Percentiles rank a stretch among this genome's conserved stretches.
phyloP scores from a whole-genome alignment of 1,140 invertebrate genomes.

The Tetraneura akinire region DNA sequence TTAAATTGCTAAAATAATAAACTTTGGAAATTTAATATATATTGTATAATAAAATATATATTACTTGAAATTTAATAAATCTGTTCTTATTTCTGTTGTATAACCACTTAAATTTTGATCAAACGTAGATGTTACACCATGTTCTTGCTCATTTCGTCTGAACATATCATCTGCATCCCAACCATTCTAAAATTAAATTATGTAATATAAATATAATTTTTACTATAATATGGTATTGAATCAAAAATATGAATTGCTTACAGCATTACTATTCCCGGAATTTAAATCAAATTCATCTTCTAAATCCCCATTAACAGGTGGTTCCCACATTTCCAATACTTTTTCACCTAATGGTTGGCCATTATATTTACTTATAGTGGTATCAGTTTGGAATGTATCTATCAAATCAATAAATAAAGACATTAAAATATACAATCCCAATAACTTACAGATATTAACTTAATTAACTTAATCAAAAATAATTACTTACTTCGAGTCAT shows the following conservation, averaged over 20 bases:
- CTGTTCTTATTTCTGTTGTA: constrained; percentile 80
- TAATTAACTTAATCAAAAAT: not conserved
- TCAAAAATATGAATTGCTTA: constrained; percentile 17
- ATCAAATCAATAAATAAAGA: constrained; percentile 47
- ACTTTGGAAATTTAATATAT: too few relatives aligned
- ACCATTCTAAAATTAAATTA: constrained; percentile 69
- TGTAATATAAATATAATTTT: not conserved
- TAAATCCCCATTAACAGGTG: constrained; percentile 66
- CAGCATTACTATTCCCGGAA: constrained; percentile 58
- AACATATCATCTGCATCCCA: constrained; percentile 97
- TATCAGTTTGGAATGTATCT: constrained; percentile 81
- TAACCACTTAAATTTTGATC: constrained; percentile 83
- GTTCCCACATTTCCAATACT: constrained; percentile 87
- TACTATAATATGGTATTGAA: not conserved
- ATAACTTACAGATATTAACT: too few relatives aligned
- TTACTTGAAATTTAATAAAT: constrained; percentile 81
- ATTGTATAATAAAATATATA: too few relatives aligned
- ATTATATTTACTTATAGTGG: constrained; percentile 71
- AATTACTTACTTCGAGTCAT: constrained; percentile 69
- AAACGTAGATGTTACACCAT: constrained; percentile 85
- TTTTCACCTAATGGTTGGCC: constrained; percentile 68
- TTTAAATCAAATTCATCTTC: constrained; percentile 70
- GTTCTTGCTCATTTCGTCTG: constrained; percentile 84
- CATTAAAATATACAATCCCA: not conserved
- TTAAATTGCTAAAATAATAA: too few relatives aligned